These are phyloP conservation scores for Micropoecilia bifurca DNA, from an alignment of 2,797 vertebrate genomes.

Conservation along the genomic window DNA sequence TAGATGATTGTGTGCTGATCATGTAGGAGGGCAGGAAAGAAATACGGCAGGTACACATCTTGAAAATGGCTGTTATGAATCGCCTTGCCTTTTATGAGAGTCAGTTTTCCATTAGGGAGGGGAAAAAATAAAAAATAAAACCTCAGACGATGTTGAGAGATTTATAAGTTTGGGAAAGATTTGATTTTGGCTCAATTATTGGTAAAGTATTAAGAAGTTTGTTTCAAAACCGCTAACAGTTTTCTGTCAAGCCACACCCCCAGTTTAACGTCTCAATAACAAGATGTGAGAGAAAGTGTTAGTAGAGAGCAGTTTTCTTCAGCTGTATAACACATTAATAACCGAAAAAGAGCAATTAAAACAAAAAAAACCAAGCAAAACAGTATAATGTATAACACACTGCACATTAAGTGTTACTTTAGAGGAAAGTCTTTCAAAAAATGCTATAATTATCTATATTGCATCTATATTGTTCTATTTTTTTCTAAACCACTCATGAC, in stretches of 20 bases:
- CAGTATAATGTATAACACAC: not conserved
- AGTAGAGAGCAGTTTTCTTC: not conserved
- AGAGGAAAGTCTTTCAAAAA: not conserved
- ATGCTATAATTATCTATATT: not conserved
- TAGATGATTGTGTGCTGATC: conserved; percentile 39
- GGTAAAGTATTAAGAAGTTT: not conserved
- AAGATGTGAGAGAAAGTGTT: not conserved
- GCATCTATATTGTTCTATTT: not conserved
- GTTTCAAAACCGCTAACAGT: too few species aligned
- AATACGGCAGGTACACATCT: conserved; percentile 35
- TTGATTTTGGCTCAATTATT: not conserved
- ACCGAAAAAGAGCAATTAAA: not conserved
- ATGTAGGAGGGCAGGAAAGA: conserved; percentile 27
- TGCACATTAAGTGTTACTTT: not conserved
- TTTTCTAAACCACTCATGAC: not conserved
- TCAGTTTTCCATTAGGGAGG: conserved; percentile 1
- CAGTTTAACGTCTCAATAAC: not conserved
- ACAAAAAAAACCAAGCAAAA: not conserved
- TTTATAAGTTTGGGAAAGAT: not conserved
- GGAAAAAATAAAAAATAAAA: conserved; percentile 14
- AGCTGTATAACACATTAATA: not conserved
- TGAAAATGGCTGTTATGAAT: conserved; percentile 42
- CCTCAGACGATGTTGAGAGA: not conserved
- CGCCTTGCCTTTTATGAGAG: conserved; percentile 28
- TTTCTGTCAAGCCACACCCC: not conserved